Evolutionary conservation across 2,113 vertebrate genomes (phyloP), one percentile per base, ranked within the genome.

Genomic region (Zootoca vivipara): DNA sequence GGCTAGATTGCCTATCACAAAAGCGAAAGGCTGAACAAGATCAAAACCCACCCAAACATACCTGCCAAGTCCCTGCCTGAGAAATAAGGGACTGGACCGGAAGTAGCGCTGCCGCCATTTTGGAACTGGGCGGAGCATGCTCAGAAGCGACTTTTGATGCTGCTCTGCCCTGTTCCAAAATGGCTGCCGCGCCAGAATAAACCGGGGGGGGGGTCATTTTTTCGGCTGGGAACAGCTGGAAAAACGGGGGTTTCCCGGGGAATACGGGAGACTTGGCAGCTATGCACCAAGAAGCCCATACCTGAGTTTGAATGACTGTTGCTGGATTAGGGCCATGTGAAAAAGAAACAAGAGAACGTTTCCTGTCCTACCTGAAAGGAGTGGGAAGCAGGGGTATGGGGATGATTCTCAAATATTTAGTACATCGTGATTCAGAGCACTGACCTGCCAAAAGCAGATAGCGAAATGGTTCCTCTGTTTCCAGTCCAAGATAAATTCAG

Each of bases 401-500:
- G 7, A 46, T 82, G 35, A 70, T 65, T 84, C 94, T 90, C 30
- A 89, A 87, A 82, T 73, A 89, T 73, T 83, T 42, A 70, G 56
- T 73, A 85, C 79, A 94, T 85, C 82, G 83, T 13, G 16, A 70
- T 56, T 0, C 81, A 94, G 88, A 93, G 70, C 85, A 94, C 97
- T 97, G 92, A 99, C 99, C 98, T 99, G 98, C 98, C 98, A 97
- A 99, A 99, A 91, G 98, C 99, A 72, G 96, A 95, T 92, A 98
- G 95, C 91, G 98, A 98, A 95, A 99, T 98, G 86, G 98, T 97
- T 91, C 98, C 98, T 16, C 98, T 97, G 96, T 98, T 99, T 92
- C 99, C 99, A 38, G 98, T 99, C 99, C 99, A 99, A 95, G 98
- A 99, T 92, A 99, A 97, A 97, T 99, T 99, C 96, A 99, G 98